Base-by-base conservation (phyloP, 2,113 vertebrate genomes). In the Bungarus multicinctus region DNA sequence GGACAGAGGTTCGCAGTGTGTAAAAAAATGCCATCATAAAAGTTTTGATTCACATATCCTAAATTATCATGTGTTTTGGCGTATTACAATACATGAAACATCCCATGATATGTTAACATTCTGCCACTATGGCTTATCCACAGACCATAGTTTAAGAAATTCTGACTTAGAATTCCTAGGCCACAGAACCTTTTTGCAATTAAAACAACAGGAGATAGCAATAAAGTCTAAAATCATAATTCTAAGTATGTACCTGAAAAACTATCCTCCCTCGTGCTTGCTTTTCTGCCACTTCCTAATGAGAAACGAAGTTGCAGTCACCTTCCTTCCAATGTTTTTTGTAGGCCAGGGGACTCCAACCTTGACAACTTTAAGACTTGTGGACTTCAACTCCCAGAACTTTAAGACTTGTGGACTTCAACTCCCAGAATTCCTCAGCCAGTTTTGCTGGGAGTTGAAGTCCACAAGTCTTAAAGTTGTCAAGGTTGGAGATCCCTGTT, bases 311-410 rank as follows among this genome's bases (percentile, higher is more conserved):
- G 16, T 60, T 88, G 86, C 47, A n/a, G 14, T 45, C 87, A 47
- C 16, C 52, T 69, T 89, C 87, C 87, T 23, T 89, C 18, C 18
- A 74, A 50, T 89, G 43, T 86, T 96, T 94, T 34, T 8, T 64
- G 7, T 39, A 95, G 94, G 94, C 95, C 47, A 50, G 47, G 47
- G 47, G 8, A 9, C 47, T 50, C 47, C 47, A 50, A 50, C 47
- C 47, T 50, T 50, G 47, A 50, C 47, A 50, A 50, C 47, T 50
- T 50, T 50, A 50, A 50, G 47, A 50, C 47, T 50, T 50, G 47
- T 50, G 47, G 47, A 43, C 43, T 43, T 43, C 43, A 43, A n/a
- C n/a, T n/a, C n/a, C n/a, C n/a, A n/a, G n/a, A 43, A 43, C 47
- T 50, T 50, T 50, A 50, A 50, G 47, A 50, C 47, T 50, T 50